Evolutionary conservation across 2,888 invertebrate genomes (phyloP).

Genomic region (Drosophila tanythrix): DNA sequence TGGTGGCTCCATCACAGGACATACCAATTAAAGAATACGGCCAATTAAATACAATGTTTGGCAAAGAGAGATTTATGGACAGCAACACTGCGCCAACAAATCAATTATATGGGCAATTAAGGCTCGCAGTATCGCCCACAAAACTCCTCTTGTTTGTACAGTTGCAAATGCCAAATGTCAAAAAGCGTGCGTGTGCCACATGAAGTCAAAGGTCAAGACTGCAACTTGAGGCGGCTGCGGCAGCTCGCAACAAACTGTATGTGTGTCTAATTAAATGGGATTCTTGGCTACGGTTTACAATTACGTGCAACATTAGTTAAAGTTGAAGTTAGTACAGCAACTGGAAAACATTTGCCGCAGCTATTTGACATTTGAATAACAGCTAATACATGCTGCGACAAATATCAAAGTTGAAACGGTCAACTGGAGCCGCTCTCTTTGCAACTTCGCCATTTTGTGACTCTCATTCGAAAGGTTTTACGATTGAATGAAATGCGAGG

Average conservation of each 20-base stretch:
- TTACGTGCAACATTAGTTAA: background rate
- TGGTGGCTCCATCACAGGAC: background rate
- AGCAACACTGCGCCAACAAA: slow-evolving; percentile 27
- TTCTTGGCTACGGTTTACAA: slow-evolving; percentile 4
- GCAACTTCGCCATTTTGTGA: background rate
- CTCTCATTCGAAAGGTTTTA: slow-evolving; percentile 2
- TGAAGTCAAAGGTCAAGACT: slow-evolving; percentile 56
- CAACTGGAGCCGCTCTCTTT: slow-evolving; percentile 9
- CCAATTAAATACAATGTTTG: slow-evolving; percentile 26
- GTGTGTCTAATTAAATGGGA: slow-evolving; percentile 43
- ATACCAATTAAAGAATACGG: slow-evolving; percentile 9
- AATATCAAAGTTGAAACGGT: slow-evolving; percentile 61
- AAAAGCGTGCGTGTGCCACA: slow-evolving; percentile 27
- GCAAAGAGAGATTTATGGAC: background rate
- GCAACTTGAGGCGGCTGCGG: slow-evolving; percentile 5
- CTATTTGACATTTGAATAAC: slow-evolving; percentile 53
- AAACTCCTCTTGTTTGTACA: slow-evolving; percentile 6
- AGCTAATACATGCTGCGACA: background rate
- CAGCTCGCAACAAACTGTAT: slow-evolving; percentile 10
- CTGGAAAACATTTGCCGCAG: slow-evolving; percentile 12
- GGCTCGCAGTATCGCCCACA: slow-evolving; percentile 9
- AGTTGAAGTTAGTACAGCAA: slow-evolving; percentile 9
- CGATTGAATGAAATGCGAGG: slow-evolving; percentile 31
- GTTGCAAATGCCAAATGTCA: slow-evolving; percentile 58
- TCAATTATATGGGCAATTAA: slow-evolving; percentile 52